A percentile compares a stretch with the other conserved stretches of the same genome.
Evolutionary conservation across 2,113 vertebrate species (phyloP).

Genomic region (Vidua macroura): DNA sequence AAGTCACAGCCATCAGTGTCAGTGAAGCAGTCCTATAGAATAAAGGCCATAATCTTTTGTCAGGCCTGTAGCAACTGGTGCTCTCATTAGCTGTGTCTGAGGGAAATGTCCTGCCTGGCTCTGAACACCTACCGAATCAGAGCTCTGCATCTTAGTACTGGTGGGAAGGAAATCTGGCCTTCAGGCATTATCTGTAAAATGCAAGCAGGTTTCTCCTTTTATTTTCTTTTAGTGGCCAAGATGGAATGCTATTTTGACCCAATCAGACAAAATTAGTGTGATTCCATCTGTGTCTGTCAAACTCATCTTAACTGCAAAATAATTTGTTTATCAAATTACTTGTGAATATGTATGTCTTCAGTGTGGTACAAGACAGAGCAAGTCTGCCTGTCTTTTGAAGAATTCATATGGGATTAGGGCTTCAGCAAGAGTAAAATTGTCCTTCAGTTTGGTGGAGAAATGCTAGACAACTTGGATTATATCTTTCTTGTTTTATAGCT

Average conservation of each 20-base stretch:
- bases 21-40: neutral
- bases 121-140: neutral
- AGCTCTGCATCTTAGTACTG: neutral
- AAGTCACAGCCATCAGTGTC: neutral
- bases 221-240: neutral
- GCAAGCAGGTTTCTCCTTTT: neutral
- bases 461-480: neutral
- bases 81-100: neutral
- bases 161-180: neutral
- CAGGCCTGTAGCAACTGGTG: neutral
- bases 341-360: neutral
- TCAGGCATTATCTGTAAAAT: neutral
- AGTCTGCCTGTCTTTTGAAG: neutral
- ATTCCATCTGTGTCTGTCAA: neutral
- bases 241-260: neutral
- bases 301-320: neutral
- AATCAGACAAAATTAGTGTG: neutral
- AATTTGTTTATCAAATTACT: neutral
- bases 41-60: neutral
- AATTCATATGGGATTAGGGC: neutral
- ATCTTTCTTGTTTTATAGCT: neutral
- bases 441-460: neutral
- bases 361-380: neutral
- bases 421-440: neutral
- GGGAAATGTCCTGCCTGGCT: neutral